Evolutionary conservation across 2,888 invertebrate genomes (phyloP).

Genomic region (Entomobrya multifasciata): DNA sequence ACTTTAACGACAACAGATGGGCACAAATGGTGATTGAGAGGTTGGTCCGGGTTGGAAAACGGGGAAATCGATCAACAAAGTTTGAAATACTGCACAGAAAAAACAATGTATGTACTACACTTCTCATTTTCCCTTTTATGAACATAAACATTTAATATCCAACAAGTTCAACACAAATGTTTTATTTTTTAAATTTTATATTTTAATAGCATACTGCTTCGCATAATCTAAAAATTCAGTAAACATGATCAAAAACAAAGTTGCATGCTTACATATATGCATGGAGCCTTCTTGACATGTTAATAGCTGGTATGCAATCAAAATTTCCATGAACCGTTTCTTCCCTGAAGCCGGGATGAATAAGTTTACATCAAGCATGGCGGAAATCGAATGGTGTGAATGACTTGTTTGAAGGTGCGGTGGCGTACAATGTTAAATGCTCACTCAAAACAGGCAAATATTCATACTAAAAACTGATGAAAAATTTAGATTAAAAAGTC

Average conservation of each 20-base stretch:
- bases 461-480: slow-evolving; percentile 19
- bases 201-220: background rate
- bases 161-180: background rate
- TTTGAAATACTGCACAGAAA: background rate
- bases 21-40: slow-evolving; percentile 41
- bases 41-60: background rate
- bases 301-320: background rate
- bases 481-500: slow-evolving; percentile 37
- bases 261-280: no score
- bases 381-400: slow-evolving; percentile 14
- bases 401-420: slow-evolving; percentile 5
- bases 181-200: no score
- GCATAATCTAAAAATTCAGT: slow-evolving; percentile 10
- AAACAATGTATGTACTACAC: background rate
- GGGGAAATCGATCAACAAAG: background rate
- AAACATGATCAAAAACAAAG: background rate
- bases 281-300: slow-evolving; percentile 26
- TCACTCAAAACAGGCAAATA: no score
- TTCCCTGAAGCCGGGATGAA: background rate
- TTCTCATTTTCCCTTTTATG: background rate
- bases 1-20: slow-evolving; percentile 64
- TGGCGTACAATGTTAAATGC: background rate
- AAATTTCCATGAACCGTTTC: slow-evolving; percentile 16
- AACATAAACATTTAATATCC: background rate
- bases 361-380: background rate